These are phyloP conservation scores for Dryococelus australis DNA, from an alignment of 2,888 invertebrate genomes.

Conservation along the genomic window DNA sequence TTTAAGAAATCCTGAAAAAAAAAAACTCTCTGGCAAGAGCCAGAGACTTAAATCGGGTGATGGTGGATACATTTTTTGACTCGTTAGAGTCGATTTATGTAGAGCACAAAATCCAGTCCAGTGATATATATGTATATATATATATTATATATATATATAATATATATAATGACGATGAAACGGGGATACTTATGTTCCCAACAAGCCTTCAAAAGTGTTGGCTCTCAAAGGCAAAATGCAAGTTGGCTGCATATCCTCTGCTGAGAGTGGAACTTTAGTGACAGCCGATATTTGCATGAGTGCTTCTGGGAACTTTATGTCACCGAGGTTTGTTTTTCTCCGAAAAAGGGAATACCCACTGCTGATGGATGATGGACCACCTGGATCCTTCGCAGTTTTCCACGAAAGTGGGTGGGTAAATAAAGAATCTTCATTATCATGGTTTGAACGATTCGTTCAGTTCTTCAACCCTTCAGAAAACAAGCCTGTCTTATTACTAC, in stretches of 20 bases:
- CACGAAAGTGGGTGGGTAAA: constrained; percentile 39
- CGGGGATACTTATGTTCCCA: neutral
- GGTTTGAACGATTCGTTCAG: no score
- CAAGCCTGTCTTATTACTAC: no score
- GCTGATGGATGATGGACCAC: constrained; percentile 43
- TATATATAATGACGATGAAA: constrained; percentile 41
- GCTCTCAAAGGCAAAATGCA: constrained; percentile 34
- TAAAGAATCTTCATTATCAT: neutral
- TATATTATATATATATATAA: no score
- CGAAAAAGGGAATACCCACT: constrained; percentile 29
- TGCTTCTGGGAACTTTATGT: constrained; percentile 1
- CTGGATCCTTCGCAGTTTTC: constrained; percentile 41
- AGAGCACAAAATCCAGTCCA: constrained; percentile 45
- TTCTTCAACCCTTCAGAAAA: no score
- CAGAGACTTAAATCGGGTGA: constrained; percentile 43
- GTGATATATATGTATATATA: no score
- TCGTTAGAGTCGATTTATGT: neutral
- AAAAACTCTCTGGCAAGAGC: no score
- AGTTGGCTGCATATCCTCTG: constrained; percentile 47
- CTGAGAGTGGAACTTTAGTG: constrained; percentile 53
- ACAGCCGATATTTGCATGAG: constrained; percentile 48
- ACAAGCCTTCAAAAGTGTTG: constrained; percentile 48
- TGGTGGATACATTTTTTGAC: constrained; percentile 41
- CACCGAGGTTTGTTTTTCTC: constrained; percentile 22
- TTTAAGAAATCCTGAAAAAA: no score